phyloP scores from a whole-genome alignment of 2,113 vertebrate species.

The Hystrix cristata region DNA sequence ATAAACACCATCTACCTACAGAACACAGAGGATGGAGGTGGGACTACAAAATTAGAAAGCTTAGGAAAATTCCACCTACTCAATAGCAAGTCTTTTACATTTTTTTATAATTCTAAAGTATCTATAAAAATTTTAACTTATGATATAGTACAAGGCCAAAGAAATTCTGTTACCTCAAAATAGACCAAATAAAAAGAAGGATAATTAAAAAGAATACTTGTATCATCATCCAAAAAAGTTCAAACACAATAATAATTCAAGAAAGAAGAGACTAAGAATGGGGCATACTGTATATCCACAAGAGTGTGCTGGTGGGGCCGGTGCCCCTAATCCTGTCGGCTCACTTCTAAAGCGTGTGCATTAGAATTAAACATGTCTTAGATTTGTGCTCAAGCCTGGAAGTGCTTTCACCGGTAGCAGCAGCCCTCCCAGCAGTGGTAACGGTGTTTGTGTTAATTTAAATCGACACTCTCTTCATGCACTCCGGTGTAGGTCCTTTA shows the following conservation, averaged over 20 bases:
- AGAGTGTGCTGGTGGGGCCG: fast-evolving
- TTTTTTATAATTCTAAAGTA: neutral
- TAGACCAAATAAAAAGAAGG: neutral
- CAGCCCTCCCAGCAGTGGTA: fast-evolving
- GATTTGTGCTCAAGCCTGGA: neutral
- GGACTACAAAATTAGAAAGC: neutral
- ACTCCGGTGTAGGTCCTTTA: neutral
- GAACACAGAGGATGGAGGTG: neutral
- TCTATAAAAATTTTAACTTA: neutral
- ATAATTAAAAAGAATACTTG: neutral
- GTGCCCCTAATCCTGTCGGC: fast-evolving
- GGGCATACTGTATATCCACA: fast-evolving
- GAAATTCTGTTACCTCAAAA: neutral
- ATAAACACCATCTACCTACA: neutral
- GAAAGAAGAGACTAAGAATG: neutral
- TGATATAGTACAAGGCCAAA: neutral
- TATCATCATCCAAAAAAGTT: neutral
- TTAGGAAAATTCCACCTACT: neutral
- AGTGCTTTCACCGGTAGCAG: neutral
- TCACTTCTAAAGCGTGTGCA: neutral
- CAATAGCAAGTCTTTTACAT: neutral
- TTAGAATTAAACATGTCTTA: neutral
- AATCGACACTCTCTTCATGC: neutral
- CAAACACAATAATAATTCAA: neutral
- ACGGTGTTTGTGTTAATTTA: neutral